Conservation (phyloP, 2,113 vertebrate species). For the western clawed frog (Xenopus tropicalis) region UCB_Xtro_10.0 CM004450.2:57185001-57185500, state of each 20-base stretch:
- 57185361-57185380: conserved; percentile 11
- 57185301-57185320: conserved; percentile 50
- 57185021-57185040: conserved; percentile 56
- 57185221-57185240: conserved; percentile 62
- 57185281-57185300: conserved; percentile 60
- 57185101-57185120: conserved; percentile 50
- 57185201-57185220: conserved; percentile 52
- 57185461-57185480: too few relatives aligned
- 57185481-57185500: too few relatives aligned
- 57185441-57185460: too few relatives aligned
- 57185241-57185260: conserved; percentile 57
- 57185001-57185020: conserved; percentile 57
- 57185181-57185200: conserved; percentile 55
- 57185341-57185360: conserved; percentile 34
- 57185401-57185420: background rate
- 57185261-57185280: conserved; percentile 58
- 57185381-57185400: background rate
- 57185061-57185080: conserved; percentile 49
- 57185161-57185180: conserved; percentile 49
- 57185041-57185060: conserved; percentile 50
- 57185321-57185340: conserved; percentile 36
- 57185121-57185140: conserved; percentile 51
- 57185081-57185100: conserved; percentile 50
- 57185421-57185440: background rate
- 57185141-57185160: conserved; percentile 64